Evolutionary conservation across 2,113 vertebrate genomes (phyloP), one percentile per base, ranked within the genome.

Genomic region (Mola mola): DNA sequence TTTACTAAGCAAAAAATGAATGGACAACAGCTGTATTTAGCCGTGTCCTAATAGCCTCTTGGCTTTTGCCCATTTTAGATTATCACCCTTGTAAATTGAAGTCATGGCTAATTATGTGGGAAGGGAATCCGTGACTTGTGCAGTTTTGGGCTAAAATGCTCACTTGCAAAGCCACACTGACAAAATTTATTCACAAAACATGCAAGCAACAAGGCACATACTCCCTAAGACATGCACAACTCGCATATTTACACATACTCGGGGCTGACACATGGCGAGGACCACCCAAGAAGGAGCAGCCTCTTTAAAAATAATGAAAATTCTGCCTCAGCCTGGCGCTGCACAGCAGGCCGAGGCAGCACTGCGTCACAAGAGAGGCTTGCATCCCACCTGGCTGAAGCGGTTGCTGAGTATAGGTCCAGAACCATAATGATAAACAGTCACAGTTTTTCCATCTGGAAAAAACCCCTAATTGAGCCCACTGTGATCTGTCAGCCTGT

Each of bases 201-300:
- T 58, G 66, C 51, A 63, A 63, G 62, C 62, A 66, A 53, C 69
- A 69, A 69, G 34, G 47, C 38, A 16, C 64, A 76, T 36, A 63
- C 56, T 51, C 66, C 43, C 50, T 5, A 31, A 64, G 34, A 40
- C 53, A 36, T 33, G 55, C 71, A 66, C 60, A 37, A 48, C 49
- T 40, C 72, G 74, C 67, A 63, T 77, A 85, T 83, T 81, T 80
- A 78, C 79, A 44, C 74, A 56, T 50, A 56, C 66, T 56, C 34
- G 37, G 49, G 66, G 62, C 62, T n/a, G 4, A 77, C 83, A 81
- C 81, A 81, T 82, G 87, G 79, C 9, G 53, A 34, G 77, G 87
- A 89, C 87, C 87, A 87, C 87, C 85, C 85, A 89, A 84, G 83
- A 73, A 64, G 81, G 52, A 70, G 56, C 36, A 38, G 66, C 53